Base-by-base conservation (phyloP, 2,113 vertebrate species). In the Antennarius striatus region DNA sequence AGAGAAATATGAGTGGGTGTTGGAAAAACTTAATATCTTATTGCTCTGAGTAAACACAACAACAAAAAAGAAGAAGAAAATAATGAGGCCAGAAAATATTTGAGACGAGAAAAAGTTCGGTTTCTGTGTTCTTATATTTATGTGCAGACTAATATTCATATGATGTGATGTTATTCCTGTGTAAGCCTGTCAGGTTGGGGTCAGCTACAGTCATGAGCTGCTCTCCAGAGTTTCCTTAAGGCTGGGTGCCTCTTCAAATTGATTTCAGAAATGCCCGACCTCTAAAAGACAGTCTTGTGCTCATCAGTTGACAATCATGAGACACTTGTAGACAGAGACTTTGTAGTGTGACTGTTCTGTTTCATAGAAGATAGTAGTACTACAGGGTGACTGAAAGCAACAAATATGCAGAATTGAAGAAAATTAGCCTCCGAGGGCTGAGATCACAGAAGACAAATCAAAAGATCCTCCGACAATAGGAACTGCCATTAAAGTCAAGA, bases 21-120 rank as follows among this genome's bases (percentile, higher is more conserved):
- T 22, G 16, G 64, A 49, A 63, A 73, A 39, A 73, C 52, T 45
- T 83, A 78, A 79, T 86, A 78, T 85, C 75, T 73, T 73, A 56
- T 55, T 22, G 14, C 22, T 22, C 22, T 22, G 71, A 62, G 78
- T 76, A 74, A 81, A 69, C 80, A 87, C 87, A 79, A 87, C 51
- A 42, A 77, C 68, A 83, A 83, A 71, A 83, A 81, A 80, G 71
- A 65, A 14, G 66, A 68, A 45, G 39, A 73, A 81, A 76, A 85
- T 73, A 83, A 82, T 58, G 67, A 77, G 59, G 61, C 70, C 50
- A 57, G 58, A 58, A 82, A 84, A 79, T 80, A 71, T 84, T 74
- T 82, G 50, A 65, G 55, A 54, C 67, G 57, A 72, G 78, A 73
- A 60, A 45, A 43, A 16, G 15, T 29, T 56, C 22, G 42, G 3